Base-by-base conservation (phyloP, 2,888 invertebrate species). In the Synanthedon tipuliformis region DNA sequence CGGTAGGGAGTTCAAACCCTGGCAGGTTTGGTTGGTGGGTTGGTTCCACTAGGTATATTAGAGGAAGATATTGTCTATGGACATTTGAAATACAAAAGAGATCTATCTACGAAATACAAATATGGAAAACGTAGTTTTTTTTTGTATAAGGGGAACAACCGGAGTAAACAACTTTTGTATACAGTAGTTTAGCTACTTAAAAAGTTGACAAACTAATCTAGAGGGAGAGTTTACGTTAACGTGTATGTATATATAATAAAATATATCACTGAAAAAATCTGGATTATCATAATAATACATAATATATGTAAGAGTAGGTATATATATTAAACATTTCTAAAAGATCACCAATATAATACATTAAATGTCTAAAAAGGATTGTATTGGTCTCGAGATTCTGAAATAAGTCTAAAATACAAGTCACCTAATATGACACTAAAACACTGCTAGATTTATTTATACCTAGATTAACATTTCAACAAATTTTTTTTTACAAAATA, bases 331-430 rank as follows among this genome's bases (percentile, higher is more conserved):
- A 84, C 58, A 68, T 82, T 66, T 85, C 79, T 84, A 84, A 83
- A 59, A 84, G 83, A 74, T 68, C 72, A 34, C 74, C 73, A 72
- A 75, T 69, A 77, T 70, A 75, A 66, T 70, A 75, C 67, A 63
- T 69, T 68, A n/a, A n/a, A 65, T 79, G 61, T 83, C 75, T 82
- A 82, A 81, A 56, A 82, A 81, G 75, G 75, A 73, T 70, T 80
- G 75, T 75, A 74, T 86, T 86, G 86, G 86, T 86, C 86, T 79
- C 78, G 81, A 84, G 78, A 83, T 79, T 84, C 75, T 74, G 79
- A 78, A 73, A 80, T 77, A 69, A 70, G 59, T 69, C 74, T 82
- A 81, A 71, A 62, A 70, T 72, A 51, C 13, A 12, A 59, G 27
- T 34, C 27, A 34, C 34, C 34, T 34, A n/a, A n/a, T n/a, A 34